Evolutionary conservation across 2,797 vertebrate species (phyloP).

Genomic region (Eidolon dupreanum): DNA sequence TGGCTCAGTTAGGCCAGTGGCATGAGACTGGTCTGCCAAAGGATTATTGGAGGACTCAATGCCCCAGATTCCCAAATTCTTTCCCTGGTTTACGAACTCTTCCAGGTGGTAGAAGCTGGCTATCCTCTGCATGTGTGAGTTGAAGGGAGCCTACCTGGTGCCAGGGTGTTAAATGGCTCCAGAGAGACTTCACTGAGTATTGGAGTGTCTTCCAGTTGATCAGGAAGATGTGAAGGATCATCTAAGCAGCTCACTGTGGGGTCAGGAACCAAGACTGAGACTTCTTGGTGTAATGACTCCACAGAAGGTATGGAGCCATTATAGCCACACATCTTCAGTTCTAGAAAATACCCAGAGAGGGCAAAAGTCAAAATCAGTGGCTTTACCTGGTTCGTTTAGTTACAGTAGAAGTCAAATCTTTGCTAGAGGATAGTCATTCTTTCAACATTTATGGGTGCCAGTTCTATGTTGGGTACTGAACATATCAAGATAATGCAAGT

Average conservation of each 20-base stretch:
- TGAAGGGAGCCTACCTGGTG: constrained; percentile 77
- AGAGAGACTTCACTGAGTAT: constrained; percentile 83
- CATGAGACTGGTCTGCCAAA: neutral
- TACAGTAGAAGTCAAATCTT: neutral
- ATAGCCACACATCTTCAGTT: constrained; percentile 84
- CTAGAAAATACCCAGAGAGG: constrained; percentile 69
- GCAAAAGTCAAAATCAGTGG: constrained; percentile 43
- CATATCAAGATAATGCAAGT: constrained; percentile 20
- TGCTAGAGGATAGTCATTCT: constrained; percentile 43
- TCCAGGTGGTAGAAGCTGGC: neutral
- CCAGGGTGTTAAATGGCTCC: constrained; percentile 86
- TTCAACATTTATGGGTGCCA: constrained; percentile 20
- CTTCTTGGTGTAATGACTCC: constrained; percentile 80
- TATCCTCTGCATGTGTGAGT: neutral
- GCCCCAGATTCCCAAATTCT: neutral
- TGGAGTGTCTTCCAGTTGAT: constrained; percentile 81
- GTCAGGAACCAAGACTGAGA: constrained; percentile 79
- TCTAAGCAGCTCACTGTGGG: constrained; percentile 81
- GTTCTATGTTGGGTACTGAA: neutral
- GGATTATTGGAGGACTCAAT: neutral
- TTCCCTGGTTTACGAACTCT: neutral
- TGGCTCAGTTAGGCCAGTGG: neutral
- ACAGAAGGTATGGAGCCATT: constrained; percentile 71
- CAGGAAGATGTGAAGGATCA: constrained; percentile 81
- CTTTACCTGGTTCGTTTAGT: neutral